Base-by-base conservation (phyloP, 1,140 invertebrate species). In the Scaptomyza montana region DNA sequence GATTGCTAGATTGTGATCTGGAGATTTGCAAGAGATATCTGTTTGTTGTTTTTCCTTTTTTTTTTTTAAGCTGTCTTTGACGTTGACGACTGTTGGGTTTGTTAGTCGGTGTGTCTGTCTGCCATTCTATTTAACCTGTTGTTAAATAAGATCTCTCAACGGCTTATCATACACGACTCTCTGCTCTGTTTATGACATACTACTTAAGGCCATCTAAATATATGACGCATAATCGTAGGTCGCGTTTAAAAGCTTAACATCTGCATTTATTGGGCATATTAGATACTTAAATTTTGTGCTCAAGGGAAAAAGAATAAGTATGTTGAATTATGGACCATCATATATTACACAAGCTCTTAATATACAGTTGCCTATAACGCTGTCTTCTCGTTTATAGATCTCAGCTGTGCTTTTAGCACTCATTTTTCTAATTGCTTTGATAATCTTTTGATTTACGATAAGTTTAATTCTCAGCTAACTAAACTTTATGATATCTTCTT, bases 1-100 rank as follows among this genome's bases (percentile, higher is more conserved):
- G 70, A 73, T 68, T 7, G 8, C 5, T 0, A 67, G 70, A 56
- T 68, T 68, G 56, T 55, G 64, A 68, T 68, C 70, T 60, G 54
- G 41, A 54, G 47, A 72, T 72, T 73, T 68, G 70, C 70, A 68
- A 68, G 21, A 73, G 64, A 72, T 36, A 36, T 66, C 54, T 72
- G 65, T 62, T 69, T 62, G 56, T 54, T 61, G 49, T 65, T 25
- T 33, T 54, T 5, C n/a, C n/a, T n/a, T n/a, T n/a, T n/a, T n/a
- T n/a, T 64, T 36, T 30, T 53, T 30, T 30, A 6, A 7, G 60
- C 53, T 43, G 54, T 43, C 2, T 25, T 25, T 25, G 21, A 25
- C 21, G 21, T 25, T 25, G 21, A 25, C 21, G 21, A 25, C 3
- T 25, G 21, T 25, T 25, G 21, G 21, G 21, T 2, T 25, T 25